Evolutionary conservation across 2,113 vertebrate genomes (phyloP), one percentile per base, ranked within the genome.

Genomic region (Tringa solitaria): DNA sequence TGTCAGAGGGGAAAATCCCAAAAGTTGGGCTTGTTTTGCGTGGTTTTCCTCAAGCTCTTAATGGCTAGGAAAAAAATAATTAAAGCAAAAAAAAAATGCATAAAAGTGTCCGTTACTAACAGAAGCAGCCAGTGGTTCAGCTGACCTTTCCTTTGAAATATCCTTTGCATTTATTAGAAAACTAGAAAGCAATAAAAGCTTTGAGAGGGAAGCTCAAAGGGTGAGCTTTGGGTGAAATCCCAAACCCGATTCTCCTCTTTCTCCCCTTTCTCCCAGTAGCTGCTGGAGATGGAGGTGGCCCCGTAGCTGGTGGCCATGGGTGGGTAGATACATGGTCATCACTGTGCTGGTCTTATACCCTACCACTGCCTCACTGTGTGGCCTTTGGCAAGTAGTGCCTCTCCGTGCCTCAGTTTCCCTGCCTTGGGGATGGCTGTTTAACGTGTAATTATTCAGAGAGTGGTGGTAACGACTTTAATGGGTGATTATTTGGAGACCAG

Each of bases 281-380:
- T 51, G 68, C 37, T 32, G 51, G 64, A 39, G 64, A 4, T 35
- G 0, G 8, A 83, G 64, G 35, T 45, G 48, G n/a, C 35, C 46
- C 12, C 1, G 0, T 51, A 17, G 22, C 39, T 43, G 57, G 20
- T 26, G 41, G 43, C 57, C 4, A 0, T 8, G 22, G 37, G 18
- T 6, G 32, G 37, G 37, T 0, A 10, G 53, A 51, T 57, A 9
- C 6, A 6, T 6, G 10, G 33, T 13, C 37, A 15, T 45, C 53
- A n/a, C 20, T 73, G n/a, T 35, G 30, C 28, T 56, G 28, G 11
- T 19, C 48, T 57, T 35, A 19, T 7, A 18, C 26, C 26, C n/a
- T 37, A 1, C 46, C 5, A 1, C 35, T 57, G 26, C 50, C 8
- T 75, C 26, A 1, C 19, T 8, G 0, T 0, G 0, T 2, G 15